Base-by-base conservation (phyloP, 1,140 invertebrate species). In the Drosophila tropicalis region DNA sequence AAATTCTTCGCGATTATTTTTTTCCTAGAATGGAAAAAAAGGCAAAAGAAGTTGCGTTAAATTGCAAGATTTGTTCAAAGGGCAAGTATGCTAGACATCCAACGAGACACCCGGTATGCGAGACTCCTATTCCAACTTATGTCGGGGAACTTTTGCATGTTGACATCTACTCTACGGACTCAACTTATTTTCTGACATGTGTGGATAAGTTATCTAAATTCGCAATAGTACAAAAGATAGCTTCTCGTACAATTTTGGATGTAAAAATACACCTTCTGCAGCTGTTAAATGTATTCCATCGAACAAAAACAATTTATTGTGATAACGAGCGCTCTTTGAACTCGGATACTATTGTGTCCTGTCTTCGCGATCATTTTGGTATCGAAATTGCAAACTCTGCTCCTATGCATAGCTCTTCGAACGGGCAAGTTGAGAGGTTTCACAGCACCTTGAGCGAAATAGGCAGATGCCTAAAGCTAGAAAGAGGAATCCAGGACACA, bases 141-240 rank as follows among this genome's bases (percentile, higher is more conserved):
- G n/a, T 41, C 40, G 13, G 40, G 13, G 40, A 41, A 41, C n/a
- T 41, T 41, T 41, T 41, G 40, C 40, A 41, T n/a, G 40, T 41
- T 41, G 40, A 41, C 40, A 41, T 41, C n/a, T 41, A 41, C 13
- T 41, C 40, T 41, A 41, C 40, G 40, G 13, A 41, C 40, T 41
- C 40, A 41, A 41, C 10, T 41, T 41, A 41, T n/a, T 41, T 41
- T 41, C 40, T 15, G 40, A 41, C 40, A n/a, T 41, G 40, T n/a
- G 40, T 36, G 10, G 34, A 36, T 12, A 36, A 36, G 29, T 29
- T 29, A 29, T 29, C 29, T 29, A 29, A 29, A 29, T 29, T 29
- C 29, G 29, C 29, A 29, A 29, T 29, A 29, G 29, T 29, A 29
- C 29, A 29, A 29, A 29, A 29, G 29, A 29, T 29, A 29, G 29